A percentile compares a stretch with the other conserved stretches of the same genome.
phyloP scores from a whole-genome alignment of 2,888 invertebrate genomes.

The Caradrina clavipalpis region DNA sequence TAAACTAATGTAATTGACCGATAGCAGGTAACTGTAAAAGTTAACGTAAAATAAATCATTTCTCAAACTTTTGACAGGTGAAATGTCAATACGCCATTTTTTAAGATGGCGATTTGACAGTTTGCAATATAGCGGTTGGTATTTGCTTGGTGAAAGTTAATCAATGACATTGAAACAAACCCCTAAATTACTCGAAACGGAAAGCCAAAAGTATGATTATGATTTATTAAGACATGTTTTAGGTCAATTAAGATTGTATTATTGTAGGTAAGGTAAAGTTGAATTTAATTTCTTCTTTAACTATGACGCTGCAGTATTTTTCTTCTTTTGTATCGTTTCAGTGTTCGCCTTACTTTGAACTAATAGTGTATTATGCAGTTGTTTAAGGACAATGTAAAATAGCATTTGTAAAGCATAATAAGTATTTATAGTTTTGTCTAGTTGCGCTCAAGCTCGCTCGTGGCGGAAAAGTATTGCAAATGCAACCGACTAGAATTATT shows the following conservation, averaged over 20 bases:
- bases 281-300: neutral
- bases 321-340: neutral
- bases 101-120: slow-evolving; percentile 1
- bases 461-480: neutral
- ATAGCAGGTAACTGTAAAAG: too few species aligned
- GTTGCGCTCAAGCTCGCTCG: neutral
- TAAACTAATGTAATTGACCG: too few species aligned
- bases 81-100: slow-evolving; percentile 11
- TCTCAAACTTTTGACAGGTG: neutral
- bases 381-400: neutral
- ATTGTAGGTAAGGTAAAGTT: neutral
- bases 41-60: neutral
- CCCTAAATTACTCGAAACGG: too few species aligned
- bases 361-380: neutral
- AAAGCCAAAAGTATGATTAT: too few species aligned
- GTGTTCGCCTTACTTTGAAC: too few species aligned
- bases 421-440: too few species aligned
- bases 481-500: too few species aligned
- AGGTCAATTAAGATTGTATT: too few species aligned
- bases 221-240: too few species aligned
- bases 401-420: neutral
- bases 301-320: neutral
- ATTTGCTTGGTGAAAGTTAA: neutral
- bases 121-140: neutral
- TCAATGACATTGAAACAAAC: too few species aligned